phyloP scores from a whole-genome alignment of 2,797 vertebrate genomes.

The Tarsius wallacei region DNA sequence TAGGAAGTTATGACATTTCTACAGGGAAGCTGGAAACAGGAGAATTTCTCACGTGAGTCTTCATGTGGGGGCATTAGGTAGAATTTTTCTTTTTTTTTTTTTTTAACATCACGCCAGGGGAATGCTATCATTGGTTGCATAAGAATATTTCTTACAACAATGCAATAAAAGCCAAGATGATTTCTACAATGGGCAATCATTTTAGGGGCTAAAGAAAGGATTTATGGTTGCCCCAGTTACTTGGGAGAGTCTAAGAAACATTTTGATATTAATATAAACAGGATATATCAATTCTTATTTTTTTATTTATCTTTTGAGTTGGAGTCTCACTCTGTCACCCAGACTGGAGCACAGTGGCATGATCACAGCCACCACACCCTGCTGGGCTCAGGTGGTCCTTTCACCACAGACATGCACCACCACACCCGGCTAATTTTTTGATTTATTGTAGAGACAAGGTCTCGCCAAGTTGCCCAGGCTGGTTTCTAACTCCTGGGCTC shows the following conservation, averaged over 20 bases:
- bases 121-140: not conserved
- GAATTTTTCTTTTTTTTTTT: not conserved
- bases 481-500: no score
- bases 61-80: not conserved
- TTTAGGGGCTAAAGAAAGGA: not conserved
- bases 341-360: no score
- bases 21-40: not conserved
- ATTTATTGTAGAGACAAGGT: no score
- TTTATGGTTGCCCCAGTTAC: not conserved
- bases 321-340: no score
- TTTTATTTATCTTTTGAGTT: no score
- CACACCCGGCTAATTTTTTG: no score
- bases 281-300: slow-evolving; percentile 6
- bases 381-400: no score
- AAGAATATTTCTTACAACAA: not conserved
- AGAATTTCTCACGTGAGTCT: not conserved
- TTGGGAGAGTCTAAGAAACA: not conserved
- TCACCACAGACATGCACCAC: no score
- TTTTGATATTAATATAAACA: not conserved
- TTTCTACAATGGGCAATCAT: not conserved
- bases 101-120: not conserved
- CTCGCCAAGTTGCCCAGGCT: no score
- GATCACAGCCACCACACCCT: no score
- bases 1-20: not conserved
- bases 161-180: not conserved